Percentiles rank a stretch among this genome's conserved stretches.
Evolutionary conservation across 2,888 invertebrate genomes (phyloP).

Genomic region (Anoncus sp.): DNA sequence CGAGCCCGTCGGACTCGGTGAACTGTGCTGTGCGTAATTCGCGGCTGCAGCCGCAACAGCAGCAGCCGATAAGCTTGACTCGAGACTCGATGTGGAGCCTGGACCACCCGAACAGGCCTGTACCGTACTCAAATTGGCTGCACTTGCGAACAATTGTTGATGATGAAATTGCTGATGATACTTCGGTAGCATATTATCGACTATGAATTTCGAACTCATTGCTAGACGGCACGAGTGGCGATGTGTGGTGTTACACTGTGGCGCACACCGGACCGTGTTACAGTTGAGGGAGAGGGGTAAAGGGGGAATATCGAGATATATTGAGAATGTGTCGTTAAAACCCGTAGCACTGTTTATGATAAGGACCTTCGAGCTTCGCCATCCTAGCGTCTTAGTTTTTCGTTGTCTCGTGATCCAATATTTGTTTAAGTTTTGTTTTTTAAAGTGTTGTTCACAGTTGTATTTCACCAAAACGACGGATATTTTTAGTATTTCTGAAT

Average conservation of each 20-base stretch:
- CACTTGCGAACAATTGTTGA: constrained; percentile 87
- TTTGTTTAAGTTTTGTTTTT: neutral
- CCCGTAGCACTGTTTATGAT: constrained; percentile 53
- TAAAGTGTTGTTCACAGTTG: constrained; percentile 31
- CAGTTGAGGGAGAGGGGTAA: constrained; percentile 6
- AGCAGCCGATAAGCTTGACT: constrained; percentile 87
- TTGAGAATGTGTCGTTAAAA: constrained; percentile 47
- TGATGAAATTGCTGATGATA: constrained; percentile 93
- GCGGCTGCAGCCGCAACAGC: constrained; percentile 89
- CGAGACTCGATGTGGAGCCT: constrained; percentile 88
- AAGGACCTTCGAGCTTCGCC: constrained; percentile 48
- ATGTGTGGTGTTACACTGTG: constrained; percentile 45
- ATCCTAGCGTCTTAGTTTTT: constrained; percentile 31
- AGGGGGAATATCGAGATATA: neutral
- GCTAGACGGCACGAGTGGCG: constrained; percentile 65
- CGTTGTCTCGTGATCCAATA: neutral
- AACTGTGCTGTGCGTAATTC: constrained; percentile 87
- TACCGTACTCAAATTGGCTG: constrained; percentile 90
- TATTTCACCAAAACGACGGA: constrained; percentile 19
- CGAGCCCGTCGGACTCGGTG: constrained; percentile 88
- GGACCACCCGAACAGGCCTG: constrained; percentile 86
- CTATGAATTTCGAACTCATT: constrained; percentile 98
- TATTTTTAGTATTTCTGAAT: constrained; percentile 20
- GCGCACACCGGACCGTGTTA: constrained; percentile 24
- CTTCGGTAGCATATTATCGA: constrained; percentile 99